phyloP scores from a whole-genome alignment of 2,797 vertebrate species.

The Hydrophis major region DNA sequence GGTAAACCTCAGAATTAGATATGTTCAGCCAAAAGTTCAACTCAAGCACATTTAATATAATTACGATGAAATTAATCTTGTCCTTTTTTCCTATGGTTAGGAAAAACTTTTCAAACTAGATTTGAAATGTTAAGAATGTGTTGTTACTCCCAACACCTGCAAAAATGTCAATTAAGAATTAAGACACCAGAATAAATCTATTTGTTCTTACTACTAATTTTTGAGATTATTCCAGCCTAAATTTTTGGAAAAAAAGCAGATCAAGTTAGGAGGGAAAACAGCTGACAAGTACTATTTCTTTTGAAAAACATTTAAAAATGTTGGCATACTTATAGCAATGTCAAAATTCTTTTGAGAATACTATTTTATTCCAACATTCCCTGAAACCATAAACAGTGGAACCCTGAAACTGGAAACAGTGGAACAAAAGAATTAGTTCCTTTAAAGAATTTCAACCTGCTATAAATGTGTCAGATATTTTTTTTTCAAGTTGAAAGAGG shows the following conservation, averaged over 20 bases:
- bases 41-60: slow-evolving; percentile 47
- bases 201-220: not conserved
- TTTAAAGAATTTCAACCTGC: not conserved
- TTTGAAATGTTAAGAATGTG: not conserved
- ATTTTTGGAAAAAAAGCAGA: not conserved
- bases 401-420: not conserved
- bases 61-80: slow-evolving; percentile 52
- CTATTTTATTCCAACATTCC: not conserved
- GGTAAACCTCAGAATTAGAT: slow-evolving; percentile 40
- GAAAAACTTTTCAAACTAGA: not conserved
- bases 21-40: slow-evolving; percentile 48
- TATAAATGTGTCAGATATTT: not conserved
- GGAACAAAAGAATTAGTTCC: not conserved
- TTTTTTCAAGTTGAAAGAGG: not conserved
- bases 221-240: not conserved
- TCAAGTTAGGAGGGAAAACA: not conserved
- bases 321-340: not conserved
- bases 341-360: not conserved
- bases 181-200: not conserved
- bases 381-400: not conserved
- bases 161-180: not conserved
- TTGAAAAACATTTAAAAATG: not conserved
- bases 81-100: not conserved
- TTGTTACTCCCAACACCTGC: not conserved
- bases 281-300: not conserved